phyloP scores from a whole-genome alignment of 92 coral and sea anemone genomes.

The Porites cylindrica region DNA sequence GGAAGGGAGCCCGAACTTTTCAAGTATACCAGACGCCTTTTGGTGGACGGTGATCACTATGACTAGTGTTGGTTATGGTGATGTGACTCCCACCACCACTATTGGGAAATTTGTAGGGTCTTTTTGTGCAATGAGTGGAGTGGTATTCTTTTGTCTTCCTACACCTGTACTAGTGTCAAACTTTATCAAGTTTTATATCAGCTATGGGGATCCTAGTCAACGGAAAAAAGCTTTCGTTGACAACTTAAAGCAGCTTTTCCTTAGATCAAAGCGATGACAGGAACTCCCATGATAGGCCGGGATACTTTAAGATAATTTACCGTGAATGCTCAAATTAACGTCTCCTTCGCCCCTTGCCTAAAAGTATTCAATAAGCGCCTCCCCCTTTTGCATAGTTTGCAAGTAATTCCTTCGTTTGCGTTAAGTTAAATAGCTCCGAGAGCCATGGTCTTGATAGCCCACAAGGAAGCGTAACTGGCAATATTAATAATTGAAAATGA shows the following conservation, averaged over 20 bases:
- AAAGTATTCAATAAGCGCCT: too few relatives aligned
- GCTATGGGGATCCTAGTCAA: slow-evolving; percentile 43
- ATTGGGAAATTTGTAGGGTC: slow-evolving; percentile 85
- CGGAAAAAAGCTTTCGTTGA: slow-evolving; percentile 73
- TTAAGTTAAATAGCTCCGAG: too few relatives aligned
- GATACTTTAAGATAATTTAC: too few relatives aligned
- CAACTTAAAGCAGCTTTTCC: slow-evolving; percentile 80
- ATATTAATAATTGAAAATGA: too few relatives aligned
- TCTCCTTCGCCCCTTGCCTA: too few relatives aligned
- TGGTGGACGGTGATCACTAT: slow-evolving; percentile 99
- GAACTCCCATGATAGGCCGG: neutral
- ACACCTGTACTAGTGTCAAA: slow-evolving; percentile 92
- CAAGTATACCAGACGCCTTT: slow-evolving; percentile 95
- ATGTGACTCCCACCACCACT: slow-evolving; percentile 80
- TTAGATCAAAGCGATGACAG: slow-evolving; percentile 19
- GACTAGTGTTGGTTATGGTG: slow-evolving; percentile 99
- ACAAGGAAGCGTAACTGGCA: too few relatives aligned
- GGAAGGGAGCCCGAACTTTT: slow-evolving; percentile 71
- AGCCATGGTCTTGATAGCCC: too few relatives aligned
- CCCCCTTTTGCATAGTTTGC: too few relatives aligned
- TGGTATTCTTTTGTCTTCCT: slow-evolving; percentile 90
- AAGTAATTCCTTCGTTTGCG: too few relatives aligned
- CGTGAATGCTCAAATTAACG: too few relatives aligned
- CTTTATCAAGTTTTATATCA: slow-evolving; percentile 81
- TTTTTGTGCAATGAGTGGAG: slow-evolving; percentile 87